Percentiles rank a stretch among this genome's conserved stretches.
phyloP scores from a whole-genome alignment of 2,888 invertebrate species.

The Lasioglossum villosulum region DNA sequence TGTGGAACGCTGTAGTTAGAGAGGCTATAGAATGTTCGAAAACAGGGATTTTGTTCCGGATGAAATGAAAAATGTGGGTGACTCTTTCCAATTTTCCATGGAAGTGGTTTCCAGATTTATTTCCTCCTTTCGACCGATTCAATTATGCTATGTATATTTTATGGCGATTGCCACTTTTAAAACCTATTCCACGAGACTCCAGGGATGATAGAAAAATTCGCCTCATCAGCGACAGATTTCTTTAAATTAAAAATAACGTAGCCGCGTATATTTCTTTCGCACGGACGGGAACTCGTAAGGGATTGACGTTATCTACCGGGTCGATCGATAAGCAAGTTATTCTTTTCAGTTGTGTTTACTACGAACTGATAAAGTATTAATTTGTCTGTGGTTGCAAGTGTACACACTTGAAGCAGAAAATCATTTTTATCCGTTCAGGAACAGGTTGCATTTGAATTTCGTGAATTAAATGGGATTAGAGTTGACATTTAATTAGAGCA shows the following conservation, averaged over 20 bases:
- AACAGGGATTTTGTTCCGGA: background rate
- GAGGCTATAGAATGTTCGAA: background rate
- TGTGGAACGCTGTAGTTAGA: background rate
- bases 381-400: background rate
- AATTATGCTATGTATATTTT: conserved; percentile 8
- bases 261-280: background rate
- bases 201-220: background rate
- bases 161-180: background rate
- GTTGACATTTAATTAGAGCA: background rate
- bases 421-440: background rate
- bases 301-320: background rate
- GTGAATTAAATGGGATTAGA: background rate
- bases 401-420: background rate
- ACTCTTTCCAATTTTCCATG: background rate
- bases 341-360: background rate
- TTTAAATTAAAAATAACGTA: background rate
- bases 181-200: background rate
- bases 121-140: background rate
- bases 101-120: background rate
- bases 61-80: background rate
- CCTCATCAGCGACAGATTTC: background rate
- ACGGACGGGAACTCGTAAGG: background rate
- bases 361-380: background rate
- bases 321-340: background rate
- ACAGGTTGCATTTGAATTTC: background rate